A percentile compares a stretch with the other conserved stretches of the same genome.
These are phyloP conservation scores for Pteromalus puparum DNA, from an alignment of 1,140 invertebrate species.

Conservation along the genomic window DNA sequence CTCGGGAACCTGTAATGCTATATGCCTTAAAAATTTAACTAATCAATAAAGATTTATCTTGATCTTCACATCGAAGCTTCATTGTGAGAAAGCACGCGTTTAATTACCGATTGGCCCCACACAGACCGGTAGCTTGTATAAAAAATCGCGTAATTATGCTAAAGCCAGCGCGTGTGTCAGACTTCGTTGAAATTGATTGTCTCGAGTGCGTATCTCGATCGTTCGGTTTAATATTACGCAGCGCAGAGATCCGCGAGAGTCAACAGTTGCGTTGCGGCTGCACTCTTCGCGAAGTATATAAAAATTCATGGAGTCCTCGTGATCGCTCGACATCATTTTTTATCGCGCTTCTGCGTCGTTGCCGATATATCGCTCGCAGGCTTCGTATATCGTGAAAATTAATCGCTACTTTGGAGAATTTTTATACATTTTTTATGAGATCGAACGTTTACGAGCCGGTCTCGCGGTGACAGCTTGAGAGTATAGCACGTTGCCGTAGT, in stretches of 20 bases:
- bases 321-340: not conserved
- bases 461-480: not conserved
- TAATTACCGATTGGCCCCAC: not conserved
- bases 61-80: conserved; percentile 3
- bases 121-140: conserved; percentile 18
- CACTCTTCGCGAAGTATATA: not conserved
- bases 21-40: too few relatives aligned
- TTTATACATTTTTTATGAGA: not conserved
- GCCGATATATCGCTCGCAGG: not conserved
- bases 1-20: too few relatives aligned
- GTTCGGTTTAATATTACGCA: not conserved
- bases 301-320: not conserved
- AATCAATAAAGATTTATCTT: not conserved
- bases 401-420: not conserved
- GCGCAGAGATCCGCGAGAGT: not conserved
- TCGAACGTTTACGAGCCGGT: not conserved
- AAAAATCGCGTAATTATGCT: conserved; percentile 40
- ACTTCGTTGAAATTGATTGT: not conserved
- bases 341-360: not conserved
- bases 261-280: not conserved
- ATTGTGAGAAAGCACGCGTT: not conserved
- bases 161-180: not conserved
- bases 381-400: not conserved
- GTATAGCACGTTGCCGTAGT: too few relatives aligned
- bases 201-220: not conserved